phyloP scores from a whole-genome alignment of 92 coral and sea anemone genomes.

The Siderastrea siderea region DNA sequence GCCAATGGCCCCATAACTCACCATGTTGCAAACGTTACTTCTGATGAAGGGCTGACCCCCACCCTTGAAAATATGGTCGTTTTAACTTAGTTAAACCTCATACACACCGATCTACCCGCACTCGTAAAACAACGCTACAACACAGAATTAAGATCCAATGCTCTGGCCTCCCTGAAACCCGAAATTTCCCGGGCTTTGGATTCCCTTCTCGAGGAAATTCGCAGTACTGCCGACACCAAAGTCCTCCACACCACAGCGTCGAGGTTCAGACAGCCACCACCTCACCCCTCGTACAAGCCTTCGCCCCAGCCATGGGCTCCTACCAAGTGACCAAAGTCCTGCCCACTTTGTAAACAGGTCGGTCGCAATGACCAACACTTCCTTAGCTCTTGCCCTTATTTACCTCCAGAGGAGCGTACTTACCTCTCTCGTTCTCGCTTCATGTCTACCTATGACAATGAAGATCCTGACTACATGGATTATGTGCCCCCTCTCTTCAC shows the following conservation, averaged over 20 bases:
- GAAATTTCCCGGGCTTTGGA: conserved; percentile 65
- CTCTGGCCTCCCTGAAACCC: conserved; percentile 56
- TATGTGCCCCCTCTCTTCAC: background rate
- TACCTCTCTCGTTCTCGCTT: conserved; percentile 49
- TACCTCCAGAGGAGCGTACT: conserved; percentile 58
- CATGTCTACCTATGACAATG: conserved; percentile 37
- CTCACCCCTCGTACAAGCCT: background rate
- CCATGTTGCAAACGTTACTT: too few relatives aligned
- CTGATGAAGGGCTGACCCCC: too few relatives aligned
- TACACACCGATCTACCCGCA: conserved; percentile 24
- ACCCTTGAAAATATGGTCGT: too few relatives aligned
- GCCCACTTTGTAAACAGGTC: conserved; percentile 61
- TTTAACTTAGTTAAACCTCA: too few relatives aligned
- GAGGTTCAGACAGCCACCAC: conserved; percentile 18
- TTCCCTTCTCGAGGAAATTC: conserved; percentile 62
- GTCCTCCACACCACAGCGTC: conserved; percentile 41
- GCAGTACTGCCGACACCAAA: conserved; percentile 55
- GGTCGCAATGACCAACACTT: conserved; percentile 65
- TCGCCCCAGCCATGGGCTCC: too few relatives aligned
- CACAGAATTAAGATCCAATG: conserved; percentile 52
- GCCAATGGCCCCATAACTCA: too few relatives aligned
- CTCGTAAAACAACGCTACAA: conserved; percentile 55
- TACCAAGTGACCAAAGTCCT: too few relatives aligned
- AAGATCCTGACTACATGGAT: conserved; percentile 25
- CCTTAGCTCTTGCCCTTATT: conserved; percentile 65